These are phyloP conservation scores for Dasypogon diadema DNA, from an alignment of 2,888 invertebrate species.

Conservation along the genomic window DNA sequence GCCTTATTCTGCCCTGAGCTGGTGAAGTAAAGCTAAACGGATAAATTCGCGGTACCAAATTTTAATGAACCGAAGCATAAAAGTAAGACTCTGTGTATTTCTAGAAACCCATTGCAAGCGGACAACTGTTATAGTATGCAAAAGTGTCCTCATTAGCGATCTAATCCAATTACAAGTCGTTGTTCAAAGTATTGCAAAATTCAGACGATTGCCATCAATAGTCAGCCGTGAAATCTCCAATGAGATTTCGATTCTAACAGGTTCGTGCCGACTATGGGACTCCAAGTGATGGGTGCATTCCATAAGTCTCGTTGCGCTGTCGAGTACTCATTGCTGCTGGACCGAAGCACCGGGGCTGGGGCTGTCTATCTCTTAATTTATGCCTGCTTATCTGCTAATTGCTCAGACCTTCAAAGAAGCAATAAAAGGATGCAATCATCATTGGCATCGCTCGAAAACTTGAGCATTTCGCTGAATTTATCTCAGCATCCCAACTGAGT, in stretches of 20 bases:
- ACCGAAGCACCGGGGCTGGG: no score
- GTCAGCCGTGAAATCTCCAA: not conserved
- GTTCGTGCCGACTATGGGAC: no score
- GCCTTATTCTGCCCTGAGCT: not conserved
- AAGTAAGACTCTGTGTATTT: constrained; percentile 10
- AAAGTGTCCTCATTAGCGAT: constrained; percentile 17
- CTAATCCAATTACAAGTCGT: constrained; percentile 22
- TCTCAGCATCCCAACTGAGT: not conserved
- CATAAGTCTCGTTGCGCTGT: no score
- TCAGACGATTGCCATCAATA: constrained; percentile 8
- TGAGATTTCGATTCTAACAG: constrained; percentile 2
- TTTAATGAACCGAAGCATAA: not conserved
- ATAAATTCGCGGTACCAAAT: not conserved
- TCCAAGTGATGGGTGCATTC: no score
- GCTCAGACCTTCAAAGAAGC: not conserved
- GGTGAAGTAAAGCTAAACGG: not conserved
- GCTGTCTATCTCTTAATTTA: not conserved
- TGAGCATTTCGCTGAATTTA: not conserved
- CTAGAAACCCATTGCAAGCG: constrained; percentile 7
- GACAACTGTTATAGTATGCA: not conserved
- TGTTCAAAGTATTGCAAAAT: constrained; percentile 9
- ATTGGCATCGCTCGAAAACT: not conserved
- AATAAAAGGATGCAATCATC: not conserved
- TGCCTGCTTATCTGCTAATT: not conserved
- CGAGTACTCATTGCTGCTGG: no score